Evolutionary conservation across 2,113 vertebrate species (phyloP).

Genomic region (Corapipo altera): DNA sequence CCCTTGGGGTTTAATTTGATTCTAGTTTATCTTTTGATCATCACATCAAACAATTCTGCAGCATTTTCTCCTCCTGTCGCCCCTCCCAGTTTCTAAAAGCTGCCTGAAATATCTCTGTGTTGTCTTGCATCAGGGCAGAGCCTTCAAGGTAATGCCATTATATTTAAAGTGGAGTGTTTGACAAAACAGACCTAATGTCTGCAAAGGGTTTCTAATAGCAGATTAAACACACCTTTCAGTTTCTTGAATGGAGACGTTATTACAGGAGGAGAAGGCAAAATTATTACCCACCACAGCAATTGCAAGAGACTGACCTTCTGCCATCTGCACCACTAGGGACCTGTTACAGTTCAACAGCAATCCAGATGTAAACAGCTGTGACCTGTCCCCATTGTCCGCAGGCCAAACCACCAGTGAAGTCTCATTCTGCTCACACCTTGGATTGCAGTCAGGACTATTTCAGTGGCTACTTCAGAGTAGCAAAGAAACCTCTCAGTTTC

Average conservation of each 20-base stretch:
- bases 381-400: not conserved
- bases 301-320: not conserved
- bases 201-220: not conserved
- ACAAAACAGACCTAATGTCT: not conserved
- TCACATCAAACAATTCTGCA: constrained; percentile 53
- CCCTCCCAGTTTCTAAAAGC: not conserved
- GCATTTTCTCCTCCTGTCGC: not conserved
- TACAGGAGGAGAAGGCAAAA: not conserved
- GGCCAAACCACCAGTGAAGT: not conserved
- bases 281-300: not conserved
- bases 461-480: not conserved
- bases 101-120: not conserved
- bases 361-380: not conserved
- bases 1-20: constrained; percentile 51
- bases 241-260: not conserved
- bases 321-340: not conserved
- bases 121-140: not conserved
- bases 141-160: not conserved
- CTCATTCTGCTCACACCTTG: not conserved
- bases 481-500: not conserved
- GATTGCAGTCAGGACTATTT: not conserved
- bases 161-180: not conserved
- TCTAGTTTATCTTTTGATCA: constrained; percentile 63
- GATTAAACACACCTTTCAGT: not conserved
- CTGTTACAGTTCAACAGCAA: not conserved